Evolutionary conservation across 2,113 vertebrate species (phyloP).

Genomic region (Solea senegalensis): DNA sequence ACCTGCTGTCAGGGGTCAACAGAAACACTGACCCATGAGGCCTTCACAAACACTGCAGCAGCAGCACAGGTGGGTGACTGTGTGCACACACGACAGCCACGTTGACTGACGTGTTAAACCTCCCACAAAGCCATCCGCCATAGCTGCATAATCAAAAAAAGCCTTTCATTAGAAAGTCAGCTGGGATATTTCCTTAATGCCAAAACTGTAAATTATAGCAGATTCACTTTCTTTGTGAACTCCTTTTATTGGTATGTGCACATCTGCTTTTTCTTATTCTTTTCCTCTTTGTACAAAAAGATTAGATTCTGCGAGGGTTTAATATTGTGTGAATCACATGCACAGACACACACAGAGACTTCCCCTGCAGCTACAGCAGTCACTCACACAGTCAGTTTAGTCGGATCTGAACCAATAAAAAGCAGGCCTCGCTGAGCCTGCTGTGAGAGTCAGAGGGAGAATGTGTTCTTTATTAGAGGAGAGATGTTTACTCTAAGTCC

Average conservation of each 20-base stretch:
- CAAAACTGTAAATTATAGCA: conserved; percentile 3
- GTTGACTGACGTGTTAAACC: conserved; percentile 6
- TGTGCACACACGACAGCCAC: too few species aligned
- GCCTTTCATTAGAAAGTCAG: not conserved
- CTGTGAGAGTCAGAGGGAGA: conserved; percentile 39
- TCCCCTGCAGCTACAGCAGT: conserved; percentile 46
- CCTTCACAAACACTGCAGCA: not conserved
- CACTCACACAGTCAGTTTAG: conserved; percentile 15
- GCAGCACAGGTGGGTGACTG: conserved; percentile 3
- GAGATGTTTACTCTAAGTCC: conserved; percentile 45
- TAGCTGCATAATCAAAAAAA: conserved; percentile 22
- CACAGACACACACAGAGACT: conserved; percentile 14
- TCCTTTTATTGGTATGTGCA: conserved; percentile 26
- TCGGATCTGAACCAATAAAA: conserved; percentile 63
- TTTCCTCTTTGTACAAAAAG: conserved; percentile 17
- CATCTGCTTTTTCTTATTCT: conserved; percentile 1
- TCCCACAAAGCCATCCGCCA: not conserved
- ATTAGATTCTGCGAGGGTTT: conserved; percentile 44
- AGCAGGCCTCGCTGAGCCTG: conserved; percentile 27
- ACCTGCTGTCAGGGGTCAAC: conserved; percentile 16
- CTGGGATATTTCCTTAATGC: conserved; percentile 2
- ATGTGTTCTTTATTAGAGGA: conserved; percentile 58
- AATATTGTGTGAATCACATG: conserved; percentile 47
- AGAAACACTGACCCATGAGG: conserved; percentile 23
- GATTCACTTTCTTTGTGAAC: conserved; percentile 5